Evolutionary conservation across 2,797 vertebrate genomes (phyloP).

Genomic region (Bradypodion pumilum): DNA sequence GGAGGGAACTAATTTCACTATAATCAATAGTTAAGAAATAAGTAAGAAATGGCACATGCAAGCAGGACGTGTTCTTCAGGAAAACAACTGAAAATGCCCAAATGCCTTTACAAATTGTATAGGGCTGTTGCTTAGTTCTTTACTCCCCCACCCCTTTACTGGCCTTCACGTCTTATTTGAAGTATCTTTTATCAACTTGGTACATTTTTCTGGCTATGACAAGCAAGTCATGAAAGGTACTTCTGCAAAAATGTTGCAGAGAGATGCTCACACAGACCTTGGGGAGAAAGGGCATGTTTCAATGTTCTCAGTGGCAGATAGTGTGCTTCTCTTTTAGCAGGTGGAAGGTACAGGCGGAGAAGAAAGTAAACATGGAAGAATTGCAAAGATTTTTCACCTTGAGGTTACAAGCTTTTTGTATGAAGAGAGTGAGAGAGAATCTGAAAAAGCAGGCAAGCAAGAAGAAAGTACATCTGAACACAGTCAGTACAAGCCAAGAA

Average conservation of each 20-base stretch:
- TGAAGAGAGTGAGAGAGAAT: not conserved
- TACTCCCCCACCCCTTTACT: not conserved
- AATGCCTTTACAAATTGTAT: not conserved
- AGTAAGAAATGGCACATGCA: not conserved
- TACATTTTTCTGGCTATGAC: not conserved
- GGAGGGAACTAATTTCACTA: too few relatives aligned
- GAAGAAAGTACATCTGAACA: not conserved
- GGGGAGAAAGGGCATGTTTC: not conserved
- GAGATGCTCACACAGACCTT: not conserved
- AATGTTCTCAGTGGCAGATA: not conserved
- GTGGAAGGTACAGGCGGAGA: not conserved
- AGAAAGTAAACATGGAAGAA: not conserved
- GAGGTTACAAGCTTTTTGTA: not conserved
- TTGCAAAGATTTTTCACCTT: slow-evolving; percentile 14
- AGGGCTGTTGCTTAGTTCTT: not conserved
- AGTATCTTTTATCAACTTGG: not conserved
- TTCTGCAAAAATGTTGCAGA: not conserved
- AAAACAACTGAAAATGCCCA: not conserved
- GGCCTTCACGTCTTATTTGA: not conserved
- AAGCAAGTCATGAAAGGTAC: not conserved
- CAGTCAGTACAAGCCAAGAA: not conserved
- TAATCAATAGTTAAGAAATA: too few relatives aligned
- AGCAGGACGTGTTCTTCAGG: not conserved
- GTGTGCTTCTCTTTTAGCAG: not conserved
- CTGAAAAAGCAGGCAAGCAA: not conserved